Evolutionary conservation across 2,797 vertebrate genomes (phyloP).

Genomic region (Pipistrellus pipistrellus): DNA sequence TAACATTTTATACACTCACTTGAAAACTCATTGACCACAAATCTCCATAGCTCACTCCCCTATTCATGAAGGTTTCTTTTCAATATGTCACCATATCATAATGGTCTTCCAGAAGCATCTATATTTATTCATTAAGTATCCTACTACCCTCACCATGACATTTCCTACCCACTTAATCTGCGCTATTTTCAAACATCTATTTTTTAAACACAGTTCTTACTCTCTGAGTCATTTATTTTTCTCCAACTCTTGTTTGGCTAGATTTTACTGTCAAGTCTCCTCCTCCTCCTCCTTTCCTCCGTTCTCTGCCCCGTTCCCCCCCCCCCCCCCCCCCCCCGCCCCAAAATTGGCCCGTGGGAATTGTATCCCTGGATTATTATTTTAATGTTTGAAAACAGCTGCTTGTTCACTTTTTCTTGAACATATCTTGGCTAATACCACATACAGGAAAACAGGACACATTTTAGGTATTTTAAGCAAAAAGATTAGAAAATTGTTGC

Average conservation of each 20-base stretch:
- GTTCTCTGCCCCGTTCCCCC: no score
- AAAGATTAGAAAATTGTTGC: slow-evolving; percentile 18
- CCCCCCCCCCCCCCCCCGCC: no score
- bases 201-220: background rate
- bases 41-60: background rate
- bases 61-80: background rate
- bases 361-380: slow-evolving; percentile 7
- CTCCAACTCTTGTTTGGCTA: background rate
- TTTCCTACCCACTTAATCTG: background rate
- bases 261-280: background rate
- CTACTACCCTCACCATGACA: background rate
- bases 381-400: background rate
- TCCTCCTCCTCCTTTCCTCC: background rate
- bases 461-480: background rate
- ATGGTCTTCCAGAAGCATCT: background rate
- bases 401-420: slow-evolving; percentile 26
- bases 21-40: background rate
- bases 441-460: background rate
- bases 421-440: background rate
- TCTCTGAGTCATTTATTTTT: slow-evolving; percentile 24
- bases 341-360: background rate
- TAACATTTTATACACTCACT: slow-evolving; percentile 43
- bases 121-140: background rate
- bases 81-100: background rate
- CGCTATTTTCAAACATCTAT: background rate